Conservation (phyloP, 1,140 invertebrate genomes). For the Penaeus vannamei region DNA sequence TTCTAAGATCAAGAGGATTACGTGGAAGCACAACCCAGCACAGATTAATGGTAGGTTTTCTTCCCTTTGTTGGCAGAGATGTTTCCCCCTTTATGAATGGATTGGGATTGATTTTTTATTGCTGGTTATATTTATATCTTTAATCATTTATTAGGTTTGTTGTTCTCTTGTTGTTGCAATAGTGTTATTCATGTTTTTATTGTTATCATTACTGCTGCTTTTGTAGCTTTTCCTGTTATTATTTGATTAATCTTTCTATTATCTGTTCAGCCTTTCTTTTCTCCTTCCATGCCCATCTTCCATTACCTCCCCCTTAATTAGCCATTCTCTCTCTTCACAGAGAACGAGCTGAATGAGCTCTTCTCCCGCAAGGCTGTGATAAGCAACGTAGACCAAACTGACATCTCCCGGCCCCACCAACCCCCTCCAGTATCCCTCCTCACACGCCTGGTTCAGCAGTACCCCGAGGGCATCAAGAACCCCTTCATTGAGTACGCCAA, state of each 20-base stretch:
- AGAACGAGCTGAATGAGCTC: constrained; percentile 58
- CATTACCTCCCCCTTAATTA: background rate
- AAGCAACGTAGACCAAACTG: background rate
- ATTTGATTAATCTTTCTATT: too few species aligned
- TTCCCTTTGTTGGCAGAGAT: too few species aligned
- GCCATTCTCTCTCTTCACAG: constrained; percentile 38
- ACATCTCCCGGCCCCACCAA: background rate
- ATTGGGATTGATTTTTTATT: too few species aligned
- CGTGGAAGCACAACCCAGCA: constrained; percentile 72
- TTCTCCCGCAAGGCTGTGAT: constrained; percentile 63
- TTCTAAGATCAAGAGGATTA: constrained; percentile 74
- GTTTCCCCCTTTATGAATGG: too few species aligned
- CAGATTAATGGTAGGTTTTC: constrained; percentile 49
- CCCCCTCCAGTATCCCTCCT: constrained; percentile 49
- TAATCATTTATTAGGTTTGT: too few species aligned
- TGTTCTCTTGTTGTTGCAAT: too few species aligned
- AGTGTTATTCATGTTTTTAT: too few species aligned
- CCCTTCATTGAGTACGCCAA: constrained; percentile 91
- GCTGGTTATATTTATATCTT: too few species aligned
- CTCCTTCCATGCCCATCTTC: background rate
- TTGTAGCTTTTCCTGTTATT: too few species aligned
- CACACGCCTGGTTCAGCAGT: constrained; percentile 52
- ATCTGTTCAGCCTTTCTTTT: too few species aligned
- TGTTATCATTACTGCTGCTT: too few species aligned
- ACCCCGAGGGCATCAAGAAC: constrained; percentile 78